phyloP scores from a whole-genome alignment of 2,888 invertebrate species.

The Melieria crassipennis region DNA sequence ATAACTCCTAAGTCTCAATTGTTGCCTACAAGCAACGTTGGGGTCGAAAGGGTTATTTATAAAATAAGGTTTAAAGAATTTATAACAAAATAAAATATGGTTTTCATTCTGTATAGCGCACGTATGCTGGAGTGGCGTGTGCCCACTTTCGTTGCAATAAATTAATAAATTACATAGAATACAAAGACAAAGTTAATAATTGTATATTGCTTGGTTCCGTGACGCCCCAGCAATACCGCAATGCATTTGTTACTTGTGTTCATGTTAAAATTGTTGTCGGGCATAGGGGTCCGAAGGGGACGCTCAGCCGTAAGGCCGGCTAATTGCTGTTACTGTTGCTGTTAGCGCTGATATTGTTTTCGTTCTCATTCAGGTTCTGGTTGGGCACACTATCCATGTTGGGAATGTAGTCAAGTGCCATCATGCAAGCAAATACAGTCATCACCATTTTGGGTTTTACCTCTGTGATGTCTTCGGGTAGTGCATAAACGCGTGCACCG shows the following conservation, averaged over 20 bases:
- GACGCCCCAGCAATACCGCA: no score
- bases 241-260: constrained; percentile 24
- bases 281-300: no score
- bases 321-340: constrained; percentile 40
- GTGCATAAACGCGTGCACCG: constrained; percentile 96
- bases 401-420: constrained; percentile 96
- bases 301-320: background rate
- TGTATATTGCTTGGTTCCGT: constrained; percentile 15
- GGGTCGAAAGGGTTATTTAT: constrained; percentile 51
- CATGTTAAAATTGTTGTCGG: constrained; percentile 27
- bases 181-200: constrained; percentile 17
- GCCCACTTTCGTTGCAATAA: constrained; percentile 17
- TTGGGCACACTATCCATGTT: constrained; percentile 75
- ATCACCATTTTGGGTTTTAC: constrained; percentile 99
- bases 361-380: constrained; percentile 59
- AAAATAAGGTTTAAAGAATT: constrained; percentile 57
- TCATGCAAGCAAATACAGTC: constrained; percentile 99
- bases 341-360: constrained; percentile 43
- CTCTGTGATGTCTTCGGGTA: constrained; percentile 98
- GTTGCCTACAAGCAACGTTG: no score
- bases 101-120: constrained; percentile 17
- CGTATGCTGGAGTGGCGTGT: constrained; percentile 12
- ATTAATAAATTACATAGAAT: constrained; percentile 30
- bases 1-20: no score
- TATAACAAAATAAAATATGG: constrained; percentile 28